Base-by-base conservation (phyloP, 2,113 vertebrate genomes). In the Abramis brama region DNA sequence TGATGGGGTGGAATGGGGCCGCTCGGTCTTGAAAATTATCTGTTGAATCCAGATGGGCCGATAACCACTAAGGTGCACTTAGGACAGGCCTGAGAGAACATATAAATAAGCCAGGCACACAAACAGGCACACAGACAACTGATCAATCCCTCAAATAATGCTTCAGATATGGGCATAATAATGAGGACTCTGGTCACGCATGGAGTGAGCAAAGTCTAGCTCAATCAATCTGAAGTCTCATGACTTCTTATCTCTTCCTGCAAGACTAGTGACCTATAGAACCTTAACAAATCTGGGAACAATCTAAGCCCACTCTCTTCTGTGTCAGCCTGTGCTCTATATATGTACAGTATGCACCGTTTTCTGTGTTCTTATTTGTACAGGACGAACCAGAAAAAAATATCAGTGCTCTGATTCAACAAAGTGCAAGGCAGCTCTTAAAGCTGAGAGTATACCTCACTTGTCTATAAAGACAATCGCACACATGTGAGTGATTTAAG, bases 301-400 rank as follows among this genome's bases (percentile, higher is more conserved):
- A 75, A 60, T 74, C 55, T 47, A 82, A 73, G 15, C 79, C 27
- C 47, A 68, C 25, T 60, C 33, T 86, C 52, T 25, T 70, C 47
- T 17, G 86, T 91, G 92, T 91, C 92, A 92, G 91, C 85, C 83
- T 85, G 90, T 88, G 89, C 90, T 93, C 93, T 94, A 94, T 93
- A 93, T 93, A 91, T 91, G 87, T 86, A 9, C 43, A 43, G 43
- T 10, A 86, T 91, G 92, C 87, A 92, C 93, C 0, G 87, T 90
- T 95, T 94, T 91, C 66, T 83, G 11, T 88, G 93, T 19, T 93
- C 94, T 90, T 92, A 91, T 94, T 94, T 89, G 81, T 88, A 90
- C 79, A 89, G 23, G 80, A 88, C 59, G 87, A 90, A 88, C 93
- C 91, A 94, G 93, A 94, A 92, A 89, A 43, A 39, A 85, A 92